Evolutionary conservation across 1,140 invertebrate genomes (phyloP), one percentile per base, ranked within the genome.

Genomic region (Nymphalis io): DNA sequence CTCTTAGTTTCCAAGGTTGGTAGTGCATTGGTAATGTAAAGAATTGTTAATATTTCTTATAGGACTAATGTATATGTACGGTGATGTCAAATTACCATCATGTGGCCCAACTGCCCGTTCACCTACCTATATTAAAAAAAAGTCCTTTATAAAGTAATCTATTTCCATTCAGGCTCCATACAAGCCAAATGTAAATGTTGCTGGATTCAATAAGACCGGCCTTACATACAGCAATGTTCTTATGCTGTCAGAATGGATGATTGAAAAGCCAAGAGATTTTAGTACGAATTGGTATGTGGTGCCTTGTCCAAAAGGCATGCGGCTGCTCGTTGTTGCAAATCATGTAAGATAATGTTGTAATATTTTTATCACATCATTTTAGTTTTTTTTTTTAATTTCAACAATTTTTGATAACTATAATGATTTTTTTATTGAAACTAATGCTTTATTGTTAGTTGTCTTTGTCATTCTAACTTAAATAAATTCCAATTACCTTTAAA

Each of bases 231-330:
- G 75, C 6, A 81, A 92, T 79, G 84, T 88, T 6, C 74, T 92
- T 1, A 92, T 92, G 97, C 81, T 96, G 23, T 98, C 98, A 0
- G 98, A 99, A 89, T 99, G 98, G 98, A 92, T 99, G 83, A 89
- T 96, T 1, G 96, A 98, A 75, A 94, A 95, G 55, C 98, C 98
- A 15, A 90, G 93, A 63, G 95, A 97, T 89, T 94, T 98, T 77
- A 78, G 93, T 33, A 88, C 94, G 10, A 94, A 96, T 59, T 99
- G 98, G 97, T 85, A 94, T n/a, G 93, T 97, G 69, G 93, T 97
- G 38, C 93, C 96, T 0, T 98, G 96, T 89, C 98, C 98, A 39
- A 93, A 95, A 77, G 98, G 97, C 27, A 94, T 94, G 74, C 92
- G 98, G 70, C 93, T 93, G 76, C 89, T 98, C 8, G 91, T 98